Base-by-base conservation (phyloP, 2,797 vertebrate species). In the Tolypeutes matacus region DNA sequence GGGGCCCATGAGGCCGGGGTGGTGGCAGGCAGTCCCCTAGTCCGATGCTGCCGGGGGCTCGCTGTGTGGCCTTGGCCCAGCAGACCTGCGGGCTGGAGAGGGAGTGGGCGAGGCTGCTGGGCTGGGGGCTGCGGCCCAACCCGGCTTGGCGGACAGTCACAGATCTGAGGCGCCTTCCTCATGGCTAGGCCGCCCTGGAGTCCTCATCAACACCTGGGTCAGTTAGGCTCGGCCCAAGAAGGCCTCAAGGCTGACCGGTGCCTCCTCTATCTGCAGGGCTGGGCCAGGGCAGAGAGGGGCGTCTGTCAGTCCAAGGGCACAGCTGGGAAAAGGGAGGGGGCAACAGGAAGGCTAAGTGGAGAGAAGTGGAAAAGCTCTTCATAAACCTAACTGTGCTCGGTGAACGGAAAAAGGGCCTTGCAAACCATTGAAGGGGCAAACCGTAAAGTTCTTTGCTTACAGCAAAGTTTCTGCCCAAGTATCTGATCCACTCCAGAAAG, bases 401-500 rank as follows among this genome's bases (percentile, higher is more conserved):
- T 13, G 49, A 87, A 7, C 1, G 39, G 62, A 36, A 58, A 56
- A 53, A 49, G 27, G 64, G 58, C 64, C 70, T 65, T 20, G 36
- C 53, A 49, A 51, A 8, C 21, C 20, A 3, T 3, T 42, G 1
- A 21, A 0, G 46, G 36, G 70, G 76, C 46, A 15, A 23, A 39
- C 12, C 17, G 8, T 18, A 20, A 64, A 36, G 13, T 9, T 69
- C 64, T 72, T 11, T 18, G 23, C 2, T 5, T 10, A 1, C 15
- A 36, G 76, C 25, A 15, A 31, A 42, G 60, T 18, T 76, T 78
- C 13, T 21, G 73, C n/a, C 49, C 8, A 5, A 23, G 76, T 0
- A 1, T 25, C 42, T 0, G 31, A 31, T 2, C 17, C 10, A 12
- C 25, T 27, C 10, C 14, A 10, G 0, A 5, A 17, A 27, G 77